These are phyloP conservation scores for Barnardius zonarius DNA, from an alignment of 2,113 vertebrate genomes.

Conservation along the genomic window DNA sequence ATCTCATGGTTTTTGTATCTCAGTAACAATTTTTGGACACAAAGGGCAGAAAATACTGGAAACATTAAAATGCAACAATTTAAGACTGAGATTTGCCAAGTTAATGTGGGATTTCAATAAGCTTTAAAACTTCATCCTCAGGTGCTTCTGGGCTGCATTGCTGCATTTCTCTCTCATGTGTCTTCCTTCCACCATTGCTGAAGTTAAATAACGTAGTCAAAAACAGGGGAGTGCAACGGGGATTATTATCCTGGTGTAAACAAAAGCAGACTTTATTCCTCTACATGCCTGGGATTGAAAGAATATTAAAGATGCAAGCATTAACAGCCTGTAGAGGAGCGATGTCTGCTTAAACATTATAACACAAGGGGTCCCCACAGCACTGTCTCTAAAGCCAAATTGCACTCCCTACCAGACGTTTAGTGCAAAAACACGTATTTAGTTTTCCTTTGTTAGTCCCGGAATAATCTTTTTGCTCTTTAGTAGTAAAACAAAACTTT, in stretches of 20 bases:
- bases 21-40: background rate
- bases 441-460: slow-evolving; percentile 7
- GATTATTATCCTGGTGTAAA: background rate
- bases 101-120: background rate
- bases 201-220: background rate
- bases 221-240: background rate
- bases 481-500: slow-evolving; percentile 8
- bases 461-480: background rate
- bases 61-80: background rate
- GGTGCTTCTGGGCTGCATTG: background rate
- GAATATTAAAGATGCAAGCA: slow-evolving; percentile 6
- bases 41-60: background rate
- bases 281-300: background rate
- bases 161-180: background rate
- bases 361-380: slow-evolving; percentile 72
- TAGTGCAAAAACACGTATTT: background rate
- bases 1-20: background rate
- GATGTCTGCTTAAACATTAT: background rate
- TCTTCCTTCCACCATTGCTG: background rate
- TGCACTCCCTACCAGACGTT: background rate
- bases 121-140: background rate
- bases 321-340: background rate
- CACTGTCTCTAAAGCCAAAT: background rate
- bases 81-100: background rate
- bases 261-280: background rate